Conservation (phyloP, 2,888 invertebrate species). For the Pyralis farinalis region DNA sequence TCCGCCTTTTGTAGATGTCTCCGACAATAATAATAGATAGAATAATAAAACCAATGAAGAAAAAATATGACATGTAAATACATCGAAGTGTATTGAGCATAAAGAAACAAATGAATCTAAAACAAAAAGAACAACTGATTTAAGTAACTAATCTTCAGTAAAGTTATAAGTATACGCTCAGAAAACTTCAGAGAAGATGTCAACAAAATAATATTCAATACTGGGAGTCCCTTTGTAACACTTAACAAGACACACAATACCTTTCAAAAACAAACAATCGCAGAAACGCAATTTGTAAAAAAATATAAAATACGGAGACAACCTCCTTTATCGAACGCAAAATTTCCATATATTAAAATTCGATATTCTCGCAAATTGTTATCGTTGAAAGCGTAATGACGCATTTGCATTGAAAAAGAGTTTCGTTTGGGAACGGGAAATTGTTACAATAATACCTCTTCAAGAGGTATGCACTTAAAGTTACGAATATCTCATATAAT, state of each 20-base stretch:
- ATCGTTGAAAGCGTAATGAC: constrained; percentile 53
- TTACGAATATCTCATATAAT: constrained; percentile 9
- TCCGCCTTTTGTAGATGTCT: no score
- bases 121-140: no score
- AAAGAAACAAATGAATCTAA: no score
- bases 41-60: no score
- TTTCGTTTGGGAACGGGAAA: constrained; percentile 33
- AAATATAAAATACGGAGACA: constrained; percentile 11
- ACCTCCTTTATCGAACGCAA: constrained; percentile 2
- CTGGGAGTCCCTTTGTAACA: background rate
- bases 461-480: constrained; percentile 8
- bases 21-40: no score
- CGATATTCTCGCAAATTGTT: constrained; percentile 51
- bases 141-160: no score
- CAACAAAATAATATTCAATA: background rate
- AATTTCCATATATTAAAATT: constrained; percentile 62
- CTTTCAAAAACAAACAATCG: constrained; percentile 2
- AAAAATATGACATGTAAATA: no score
- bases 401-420: constrained; percentile 67
- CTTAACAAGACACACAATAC: background rate
- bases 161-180: no score
- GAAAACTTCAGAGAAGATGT: no score
- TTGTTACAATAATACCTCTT: constrained; percentile 25
- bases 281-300: background rate
- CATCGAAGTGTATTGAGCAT: no score